A percentile compares a stretch with the other conserved stretches of the same genome.
Evolutionary conservation across 2,888 invertebrate species (phyloP).

Genomic region (Periphyllus acericola): DNA sequence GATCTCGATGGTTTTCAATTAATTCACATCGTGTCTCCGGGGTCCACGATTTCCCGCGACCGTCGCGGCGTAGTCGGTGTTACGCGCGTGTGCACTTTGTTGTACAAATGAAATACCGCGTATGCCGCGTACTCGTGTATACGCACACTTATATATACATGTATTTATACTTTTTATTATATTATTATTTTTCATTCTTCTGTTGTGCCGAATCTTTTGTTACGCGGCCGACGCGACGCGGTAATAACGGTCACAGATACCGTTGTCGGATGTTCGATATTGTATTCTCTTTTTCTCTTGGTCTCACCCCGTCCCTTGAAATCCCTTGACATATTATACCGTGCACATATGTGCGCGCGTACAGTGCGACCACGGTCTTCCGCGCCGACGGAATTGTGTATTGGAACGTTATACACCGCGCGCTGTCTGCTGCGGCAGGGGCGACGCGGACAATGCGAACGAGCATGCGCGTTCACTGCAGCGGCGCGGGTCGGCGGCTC

Average conservation of each 20-base stretch:
- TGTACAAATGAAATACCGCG: not conserved
- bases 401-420: no score
- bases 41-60: not conserved
- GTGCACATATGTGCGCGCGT: not conserved
- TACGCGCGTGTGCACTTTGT: not conserved
- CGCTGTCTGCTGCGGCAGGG: not conserved
- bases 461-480: not conserved
- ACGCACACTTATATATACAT: not conserved
- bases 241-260: conserved; percentile 23
- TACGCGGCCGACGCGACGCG: not conserved
- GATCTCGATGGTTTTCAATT: not conserved
- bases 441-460: not conserved
- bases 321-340: not conserved
- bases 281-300: not conserved
- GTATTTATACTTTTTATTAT: not conserved
- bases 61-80: not conserved
- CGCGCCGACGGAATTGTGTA: conserved; percentile 3
- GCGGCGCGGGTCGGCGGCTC: not conserved
- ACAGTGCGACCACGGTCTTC: conserved; percentile 1
- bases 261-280: conserved; percentile 39
- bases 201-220: conserved; percentile 29
- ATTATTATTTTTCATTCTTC: not conserved
- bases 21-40: not conserved
- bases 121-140: not conserved
- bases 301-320: not conserved